Evolutionary conservation across 2,888 invertebrate species (phyloP).

Genomic region (Aporophyla lueneburgensis): DNA sequence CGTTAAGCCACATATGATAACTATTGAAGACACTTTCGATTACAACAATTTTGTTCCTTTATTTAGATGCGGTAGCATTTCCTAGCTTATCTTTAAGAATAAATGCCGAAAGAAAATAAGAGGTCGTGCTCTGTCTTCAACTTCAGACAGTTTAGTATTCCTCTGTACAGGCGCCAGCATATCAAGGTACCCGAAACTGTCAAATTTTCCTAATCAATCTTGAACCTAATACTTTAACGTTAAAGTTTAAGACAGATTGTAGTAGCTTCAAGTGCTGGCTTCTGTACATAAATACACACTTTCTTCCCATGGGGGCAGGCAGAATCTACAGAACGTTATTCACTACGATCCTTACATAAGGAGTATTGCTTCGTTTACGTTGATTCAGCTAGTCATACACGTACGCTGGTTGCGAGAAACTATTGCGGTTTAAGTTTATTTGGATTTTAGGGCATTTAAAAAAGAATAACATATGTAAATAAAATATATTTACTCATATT

Average conservation of each 20-base stretch:
- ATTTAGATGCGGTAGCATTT: not conserved
- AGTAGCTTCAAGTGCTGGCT: too few species aligned
- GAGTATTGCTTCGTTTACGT: not conserved
- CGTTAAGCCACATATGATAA: not conserved
- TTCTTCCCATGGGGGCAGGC: not conserved
- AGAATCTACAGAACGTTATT: too few species aligned
- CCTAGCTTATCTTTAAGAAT: not conserved
- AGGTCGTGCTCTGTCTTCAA: not conserved
- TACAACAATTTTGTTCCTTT: too few species aligned
- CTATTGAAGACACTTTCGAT: not conserved
- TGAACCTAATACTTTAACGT: too few species aligned
- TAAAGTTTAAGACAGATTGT: too few species aligned
- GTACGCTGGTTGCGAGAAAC: not conserved
- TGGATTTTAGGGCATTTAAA: too few species aligned
- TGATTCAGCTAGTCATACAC: not conserved
- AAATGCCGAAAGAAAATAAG: not conserved
- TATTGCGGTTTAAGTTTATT: not conserved
- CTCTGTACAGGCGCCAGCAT: too few species aligned
- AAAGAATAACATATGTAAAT: too few species aligned
- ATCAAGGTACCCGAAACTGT: too few species aligned
- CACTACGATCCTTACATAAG: not conserved
- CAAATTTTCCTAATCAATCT: too few species aligned
- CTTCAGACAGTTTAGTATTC: not conserved
- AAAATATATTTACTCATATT: too few species aligned
- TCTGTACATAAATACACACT: not conserved